These are phyloP conservation scores for Cochlearius cochlearius DNA, from an alignment of 2,113 vertebrate genomes.

Conservation along the genomic window DNA sequence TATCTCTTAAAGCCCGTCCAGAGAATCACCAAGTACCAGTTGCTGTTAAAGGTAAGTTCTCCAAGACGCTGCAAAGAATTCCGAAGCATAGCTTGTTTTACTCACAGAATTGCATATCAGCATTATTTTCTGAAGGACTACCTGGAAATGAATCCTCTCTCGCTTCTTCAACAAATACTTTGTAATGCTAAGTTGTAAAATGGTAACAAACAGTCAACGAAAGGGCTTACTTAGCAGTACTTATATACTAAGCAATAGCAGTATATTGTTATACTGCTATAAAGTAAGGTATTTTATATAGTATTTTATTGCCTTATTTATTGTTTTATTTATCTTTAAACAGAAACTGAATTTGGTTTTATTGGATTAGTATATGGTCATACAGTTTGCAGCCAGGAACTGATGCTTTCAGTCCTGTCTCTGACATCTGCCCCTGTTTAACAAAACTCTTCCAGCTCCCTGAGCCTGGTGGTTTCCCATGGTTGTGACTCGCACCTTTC, in stretches of 20 bases:
- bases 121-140: neutral
- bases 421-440: neutral
- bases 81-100: neutral
- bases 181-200: neutral
- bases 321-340: neutral
- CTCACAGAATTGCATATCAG: neutral
- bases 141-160: neutral
- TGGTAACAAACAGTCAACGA: neutral
- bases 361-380: neutral
- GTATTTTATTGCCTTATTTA: neutral
- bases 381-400: neutral
- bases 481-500: neutral
- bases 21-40: constrained; percentile 91
- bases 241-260: neutral
- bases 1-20: constrained; percentile 92
- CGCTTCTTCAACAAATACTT: neutral
- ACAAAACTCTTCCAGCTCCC: neutral
- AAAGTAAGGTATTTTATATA: neutral
- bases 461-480: neutral
- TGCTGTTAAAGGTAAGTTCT: constrained; percentile 83
- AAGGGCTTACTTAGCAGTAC: neutral
- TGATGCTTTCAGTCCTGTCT: neutral
- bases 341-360: neutral
- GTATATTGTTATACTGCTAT: neutral
- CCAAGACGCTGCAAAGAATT: neutral